Conservation (phyloP, 2,888 invertebrate genomes). For the Trilocha varians region DNA sequence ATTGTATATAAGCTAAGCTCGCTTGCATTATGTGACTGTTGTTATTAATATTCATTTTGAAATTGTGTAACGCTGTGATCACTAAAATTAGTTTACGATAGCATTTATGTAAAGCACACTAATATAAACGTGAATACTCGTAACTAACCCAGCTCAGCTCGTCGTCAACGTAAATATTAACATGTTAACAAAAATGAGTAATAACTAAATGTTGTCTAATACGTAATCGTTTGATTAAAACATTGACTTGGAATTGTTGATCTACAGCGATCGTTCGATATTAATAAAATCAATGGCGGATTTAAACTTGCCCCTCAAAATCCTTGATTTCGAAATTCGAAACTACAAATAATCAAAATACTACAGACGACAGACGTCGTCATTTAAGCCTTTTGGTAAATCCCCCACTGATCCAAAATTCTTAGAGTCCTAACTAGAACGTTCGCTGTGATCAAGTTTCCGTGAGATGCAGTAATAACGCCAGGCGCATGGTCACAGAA, state of each 20-base stretch:
- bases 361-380: no score
- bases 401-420: no score
- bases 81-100: slow-evolving; percentile 49
- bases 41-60: slow-evolving; percentile 54
- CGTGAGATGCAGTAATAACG: slow-evolving; percentile 29
- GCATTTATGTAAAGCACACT: slow-evolving; percentile 59
- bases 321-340: no score
- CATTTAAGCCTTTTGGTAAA: no score
- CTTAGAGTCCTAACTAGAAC: slow-evolving; percentile 16
- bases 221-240: no score
- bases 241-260: no score
- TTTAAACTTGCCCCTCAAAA: no score
- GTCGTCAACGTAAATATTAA: slow-evolving; percentile 36
- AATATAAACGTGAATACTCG: slow-evolving; percentile 48
- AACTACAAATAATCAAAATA: no score
- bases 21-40: slow-evolving; percentile 70
- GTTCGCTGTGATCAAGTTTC: slow-evolving; percentile 13
- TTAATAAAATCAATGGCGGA: no score
- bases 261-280: no score
- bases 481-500: slow-evolving; percentile 59
- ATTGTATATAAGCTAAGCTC: slow-evolving; percentile 67
- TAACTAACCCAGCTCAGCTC: slow-evolving; percentile 67
- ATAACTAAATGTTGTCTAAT: not conserved
- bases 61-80: slow-evolving; percentile 38
- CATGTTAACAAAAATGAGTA: slow-evolving; percentile 9